Percentiles rank a stretch among this genome's conserved stretches.
Conservation (phyloP, 2,888 invertebrate genomes). For the Leucania comma region DNA sequence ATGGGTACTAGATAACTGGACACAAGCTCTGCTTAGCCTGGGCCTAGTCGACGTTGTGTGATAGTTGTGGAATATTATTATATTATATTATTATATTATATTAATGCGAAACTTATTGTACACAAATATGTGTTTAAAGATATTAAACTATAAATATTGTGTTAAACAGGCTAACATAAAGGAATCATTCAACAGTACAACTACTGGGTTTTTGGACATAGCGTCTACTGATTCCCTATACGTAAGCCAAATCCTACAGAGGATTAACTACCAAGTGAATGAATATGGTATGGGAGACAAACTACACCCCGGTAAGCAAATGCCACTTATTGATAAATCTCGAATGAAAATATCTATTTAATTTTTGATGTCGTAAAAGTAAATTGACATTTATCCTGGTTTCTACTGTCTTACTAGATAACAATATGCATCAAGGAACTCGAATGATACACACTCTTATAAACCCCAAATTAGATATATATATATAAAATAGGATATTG, state of each 20-base stretch:
- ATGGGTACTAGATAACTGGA: too few relatives aligned
- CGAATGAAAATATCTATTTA: background rate
- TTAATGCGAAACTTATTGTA: background rate
- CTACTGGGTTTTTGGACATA: slow-evolving; percentile 23
- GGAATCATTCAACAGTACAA: slow-evolving; percentile 35
- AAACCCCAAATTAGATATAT: too few relatives aligned
- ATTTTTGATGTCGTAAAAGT: background rate
- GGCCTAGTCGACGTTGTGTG: too few relatives aligned
- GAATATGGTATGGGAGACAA: slow-evolving; percentile 33
- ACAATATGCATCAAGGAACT: too few relatives aligned
- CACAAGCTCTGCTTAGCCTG: too few relatives aligned
- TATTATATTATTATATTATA: too few relatives aligned
- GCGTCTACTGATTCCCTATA: slow-evolving; percentile 17
- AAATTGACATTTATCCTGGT: too few relatives aligned
- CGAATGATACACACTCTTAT: too few relatives aligned
- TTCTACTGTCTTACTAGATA: too few relatives aligned
- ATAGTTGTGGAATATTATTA: too few relatives aligned
- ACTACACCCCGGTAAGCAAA: slow-evolving; percentile 25
- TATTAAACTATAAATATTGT: background rate
- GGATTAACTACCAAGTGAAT: background rate
- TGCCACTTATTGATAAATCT: background rate
- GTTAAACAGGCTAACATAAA: slow-evolving; percentile 31
- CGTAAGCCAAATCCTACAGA: slow-evolving; percentile 45
- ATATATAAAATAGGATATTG: too few relatives aligned
- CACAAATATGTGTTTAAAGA: background rate